Percentiles rank a stretch among this genome's conserved stretches.
phyloP scores from a whole-genome alignment of 2,888 invertebrate genomes.

The Meiosimyza decipiens region DNA sequence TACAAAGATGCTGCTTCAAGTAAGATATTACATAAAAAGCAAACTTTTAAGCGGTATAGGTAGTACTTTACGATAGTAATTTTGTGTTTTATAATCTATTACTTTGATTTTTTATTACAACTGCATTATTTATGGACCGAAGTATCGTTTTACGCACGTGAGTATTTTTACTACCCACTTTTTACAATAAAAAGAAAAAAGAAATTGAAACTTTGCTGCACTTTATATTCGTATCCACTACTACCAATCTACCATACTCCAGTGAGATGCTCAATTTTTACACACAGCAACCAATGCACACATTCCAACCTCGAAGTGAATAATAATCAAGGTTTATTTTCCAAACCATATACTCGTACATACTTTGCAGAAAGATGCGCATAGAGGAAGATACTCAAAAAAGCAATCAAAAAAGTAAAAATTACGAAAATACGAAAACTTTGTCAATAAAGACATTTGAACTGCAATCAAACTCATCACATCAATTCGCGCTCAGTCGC shows the following conservation, averaged over 20 bases:
- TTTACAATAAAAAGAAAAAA: no score
- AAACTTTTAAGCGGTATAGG: no score
- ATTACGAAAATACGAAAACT: constrained; percentile 40
- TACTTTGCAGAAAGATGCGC: constrained; percentile 53
- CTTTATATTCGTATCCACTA: neutral
- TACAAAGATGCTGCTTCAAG: neutral
- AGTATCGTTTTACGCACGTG: no score
- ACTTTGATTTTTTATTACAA: no score
- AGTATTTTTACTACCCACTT: no score
- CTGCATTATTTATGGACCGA: no score
- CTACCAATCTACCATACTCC: neutral
- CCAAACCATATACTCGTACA: constrained; percentile 48
- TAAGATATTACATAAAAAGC: neutral
- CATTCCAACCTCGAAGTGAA: neutral
- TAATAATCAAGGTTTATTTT: constrained; percentile 55
- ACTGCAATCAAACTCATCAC: constrained; percentile 63
- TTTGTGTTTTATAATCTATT: no score
- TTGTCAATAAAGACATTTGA: constrained; percentile 50
- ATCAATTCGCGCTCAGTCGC: constrained; percentile 47
- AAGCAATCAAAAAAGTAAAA: constrained; percentile 46
- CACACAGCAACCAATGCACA: neutral
- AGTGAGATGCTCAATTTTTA: neutral
- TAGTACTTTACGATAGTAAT: no score
- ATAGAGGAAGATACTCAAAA: constrained; percentile 42
- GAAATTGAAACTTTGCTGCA: neutral